Conservation (phyloP, 2,113 vertebrate genomes). For the Colinus virginianus region DNA sequence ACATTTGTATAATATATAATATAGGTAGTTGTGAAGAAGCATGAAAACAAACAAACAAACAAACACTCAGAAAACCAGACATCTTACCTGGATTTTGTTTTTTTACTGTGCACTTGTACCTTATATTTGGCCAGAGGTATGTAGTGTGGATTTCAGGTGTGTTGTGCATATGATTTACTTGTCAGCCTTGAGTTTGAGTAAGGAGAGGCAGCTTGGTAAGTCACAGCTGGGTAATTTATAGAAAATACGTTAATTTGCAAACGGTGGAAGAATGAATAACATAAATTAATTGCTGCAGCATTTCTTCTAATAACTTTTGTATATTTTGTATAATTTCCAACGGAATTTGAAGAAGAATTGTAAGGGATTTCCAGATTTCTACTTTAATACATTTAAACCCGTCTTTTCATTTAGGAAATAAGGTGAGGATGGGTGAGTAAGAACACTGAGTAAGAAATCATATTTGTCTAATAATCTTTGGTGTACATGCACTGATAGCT, state of each 20-base stretch:
- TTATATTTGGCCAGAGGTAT: not conserved
- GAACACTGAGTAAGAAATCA: not conserved
- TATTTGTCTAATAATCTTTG: not conserved
- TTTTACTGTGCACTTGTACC: rapidly evolving
- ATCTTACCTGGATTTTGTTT: not conserved
- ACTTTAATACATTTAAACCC: not conserved
- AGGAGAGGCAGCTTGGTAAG: not conserved
- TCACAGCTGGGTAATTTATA: not conserved
- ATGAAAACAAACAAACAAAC: not conserved
- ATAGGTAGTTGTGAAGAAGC: not conserved
- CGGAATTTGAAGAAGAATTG: not conserved
- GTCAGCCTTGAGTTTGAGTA: not conserved
- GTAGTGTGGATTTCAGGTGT: rapidly evolving
- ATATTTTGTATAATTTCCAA: not conserved
- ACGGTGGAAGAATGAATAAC: not conserved
- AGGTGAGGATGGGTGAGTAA: not conserved
- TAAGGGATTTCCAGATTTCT: not conserved
- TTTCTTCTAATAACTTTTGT: not conserved
- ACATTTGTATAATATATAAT: rapidly evolving
- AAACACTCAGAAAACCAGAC: not conserved
- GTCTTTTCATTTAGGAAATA: not conserved
- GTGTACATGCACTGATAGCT: not conserved
- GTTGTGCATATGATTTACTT: not conserved
- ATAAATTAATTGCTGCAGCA: rapidly evolving
- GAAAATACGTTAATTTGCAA: not conserved